These are phyloP conservation scores for Phocides pigmalion DNA, from an alignment of 1,140 invertebrate genomes.

Conservation along the genomic window DNA sequence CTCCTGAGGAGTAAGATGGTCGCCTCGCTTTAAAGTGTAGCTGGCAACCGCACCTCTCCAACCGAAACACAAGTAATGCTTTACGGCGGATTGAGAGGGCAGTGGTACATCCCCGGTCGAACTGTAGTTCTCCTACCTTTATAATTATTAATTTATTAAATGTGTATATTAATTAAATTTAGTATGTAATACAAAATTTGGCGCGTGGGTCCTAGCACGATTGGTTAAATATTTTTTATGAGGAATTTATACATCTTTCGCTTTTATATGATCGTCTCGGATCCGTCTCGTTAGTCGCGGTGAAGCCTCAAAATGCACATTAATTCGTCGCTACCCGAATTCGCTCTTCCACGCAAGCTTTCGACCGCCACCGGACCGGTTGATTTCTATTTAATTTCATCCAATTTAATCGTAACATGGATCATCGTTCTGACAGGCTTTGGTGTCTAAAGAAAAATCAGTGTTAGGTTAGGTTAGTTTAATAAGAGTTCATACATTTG, in stretches of 20 bases:
- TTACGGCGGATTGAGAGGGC: no score
- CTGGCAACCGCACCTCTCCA: no score
- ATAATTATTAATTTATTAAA: no score
- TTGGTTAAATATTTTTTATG: no score
- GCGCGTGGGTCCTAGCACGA: no score
- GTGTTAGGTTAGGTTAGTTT: conserved; percentile 25
- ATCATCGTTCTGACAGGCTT: conserved; percentile 2
- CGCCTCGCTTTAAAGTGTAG: no score
- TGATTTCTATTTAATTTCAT: conserved; percentile 43
- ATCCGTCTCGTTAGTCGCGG: conserved; percentile 6
- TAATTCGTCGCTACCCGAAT: conserved; percentile 38
- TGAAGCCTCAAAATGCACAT: conserved; percentile 23
- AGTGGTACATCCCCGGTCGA: no score
- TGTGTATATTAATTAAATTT: no score
- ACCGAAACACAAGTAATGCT: no score
- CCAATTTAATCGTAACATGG: conserved; percentile 30
- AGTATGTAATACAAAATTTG: no score
- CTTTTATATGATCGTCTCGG: conserved; percentile 3
- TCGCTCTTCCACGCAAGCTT: conserved; percentile 34
- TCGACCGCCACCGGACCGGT: conserved; percentile 33
- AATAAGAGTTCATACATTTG: conserved; percentile 6
- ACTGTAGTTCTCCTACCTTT: no score
- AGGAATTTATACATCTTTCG: background rate
- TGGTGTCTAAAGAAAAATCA: conserved; percentile 12
- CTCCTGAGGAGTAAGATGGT: no score